A percentile compares a stretch with the other conserved stretches of the same genome.
Evolutionary conservation across 2,113 vertebrate species (phyloP).

Genomic region (Erythrocercus mccallii): DNA sequence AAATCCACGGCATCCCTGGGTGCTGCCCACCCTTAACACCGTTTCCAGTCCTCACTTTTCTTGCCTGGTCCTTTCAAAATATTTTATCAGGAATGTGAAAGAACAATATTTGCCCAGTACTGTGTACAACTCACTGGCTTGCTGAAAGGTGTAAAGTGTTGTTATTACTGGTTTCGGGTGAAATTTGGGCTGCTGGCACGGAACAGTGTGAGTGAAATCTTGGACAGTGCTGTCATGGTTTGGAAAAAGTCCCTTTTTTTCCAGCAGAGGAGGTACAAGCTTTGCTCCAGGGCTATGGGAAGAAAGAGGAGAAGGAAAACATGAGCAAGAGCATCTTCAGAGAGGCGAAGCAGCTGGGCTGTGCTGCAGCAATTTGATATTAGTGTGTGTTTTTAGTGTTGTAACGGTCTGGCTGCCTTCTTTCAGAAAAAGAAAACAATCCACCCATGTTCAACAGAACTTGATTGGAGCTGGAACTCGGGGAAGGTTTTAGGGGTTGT

Average conservation of each 20-base stretch:
- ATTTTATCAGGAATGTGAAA: background rate
- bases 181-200: background rate
- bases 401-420: background rate
- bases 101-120: background rate
- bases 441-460: background rate
- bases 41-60: background rate
- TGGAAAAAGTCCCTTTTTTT: background rate
- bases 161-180: background rate
- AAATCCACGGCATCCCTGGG: background rate
- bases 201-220: background rate
- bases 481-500: background rate
- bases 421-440: background rate
- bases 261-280: background rate
- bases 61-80: background rate
- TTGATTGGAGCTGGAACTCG: background rate
- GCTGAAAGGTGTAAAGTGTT: background rate
- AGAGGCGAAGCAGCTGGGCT: background rate
- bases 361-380: background rate
- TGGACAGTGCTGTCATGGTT: background rate
- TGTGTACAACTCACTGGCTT: accelerated
- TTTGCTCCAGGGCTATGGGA: background rate
- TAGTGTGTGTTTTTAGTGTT: background rate
- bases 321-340: background rate
- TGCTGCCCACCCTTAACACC: background rate
- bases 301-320: background rate